A percentile compares a stretch with the other conserved stretches of the same genome.
Conservation (phyloP, 2,888 invertebrate species). For the Kryphioiulus occultus region DNA sequence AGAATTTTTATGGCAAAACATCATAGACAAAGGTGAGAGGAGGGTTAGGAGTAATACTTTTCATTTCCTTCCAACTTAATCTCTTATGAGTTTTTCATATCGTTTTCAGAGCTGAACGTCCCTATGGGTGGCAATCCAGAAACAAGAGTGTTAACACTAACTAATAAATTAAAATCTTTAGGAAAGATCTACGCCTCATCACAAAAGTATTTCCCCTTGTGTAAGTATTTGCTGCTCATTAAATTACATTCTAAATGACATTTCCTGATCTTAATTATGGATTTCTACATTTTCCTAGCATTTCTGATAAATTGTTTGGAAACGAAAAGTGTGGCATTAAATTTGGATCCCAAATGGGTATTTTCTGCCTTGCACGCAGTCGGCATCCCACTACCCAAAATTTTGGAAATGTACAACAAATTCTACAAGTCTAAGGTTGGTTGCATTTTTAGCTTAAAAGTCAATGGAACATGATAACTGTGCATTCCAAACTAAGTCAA, state of each 20-base stretch:
- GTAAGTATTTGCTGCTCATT: conserved; percentile 65
- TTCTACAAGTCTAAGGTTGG: conserved; percentile 62
- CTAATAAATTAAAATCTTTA: conserved; percentile 75
- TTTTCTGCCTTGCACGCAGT: conserved; percentile 60
- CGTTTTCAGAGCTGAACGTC: conserved; percentile 57
- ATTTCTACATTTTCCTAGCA: conserved; percentile 58
- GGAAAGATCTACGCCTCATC: conserved; percentile 81
- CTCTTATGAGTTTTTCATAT: background rate
- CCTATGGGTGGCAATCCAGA: conserved; percentile 53
- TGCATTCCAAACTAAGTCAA: background rate
- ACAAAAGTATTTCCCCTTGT: conserved; percentile 86
- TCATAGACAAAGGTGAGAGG: conserved; percentile 66
- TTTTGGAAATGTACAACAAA: conserved; percentile 64
- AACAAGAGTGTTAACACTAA: conserved; percentile 65
- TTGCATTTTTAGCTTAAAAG: background rate
- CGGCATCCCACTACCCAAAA: conserved; percentile 60
- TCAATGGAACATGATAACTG: background rate
- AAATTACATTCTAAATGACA: background rate
- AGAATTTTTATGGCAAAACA: conserved; percentile 90
- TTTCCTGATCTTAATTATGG: background rate
- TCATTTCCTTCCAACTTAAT: conserved; percentile 12
- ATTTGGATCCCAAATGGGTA: conserved; percentile 62
- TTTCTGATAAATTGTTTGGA: conserved; percentile 63
- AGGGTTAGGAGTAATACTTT: background rate
- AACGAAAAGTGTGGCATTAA: conserved; percentile 59